Evolutionary conservation across 1,140 invertebrate species (phyloP).

Genomic region (Adoxophyes honmai): DNA sequence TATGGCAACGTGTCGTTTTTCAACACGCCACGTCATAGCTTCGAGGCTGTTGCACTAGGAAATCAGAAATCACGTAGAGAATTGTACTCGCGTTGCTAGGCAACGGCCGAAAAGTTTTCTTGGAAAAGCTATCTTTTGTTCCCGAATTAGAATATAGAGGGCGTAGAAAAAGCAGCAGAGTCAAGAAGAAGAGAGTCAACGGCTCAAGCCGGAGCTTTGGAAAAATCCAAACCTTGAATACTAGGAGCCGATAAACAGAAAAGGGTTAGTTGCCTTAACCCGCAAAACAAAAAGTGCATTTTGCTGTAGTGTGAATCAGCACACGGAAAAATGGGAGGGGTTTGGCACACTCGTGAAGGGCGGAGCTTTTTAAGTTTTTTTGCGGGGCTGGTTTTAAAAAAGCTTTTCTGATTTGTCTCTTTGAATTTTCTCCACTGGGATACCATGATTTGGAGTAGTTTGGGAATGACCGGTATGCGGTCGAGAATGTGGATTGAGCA

Average conservation of each 20-base stretch:
- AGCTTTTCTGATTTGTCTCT: constrained; percentile 55
- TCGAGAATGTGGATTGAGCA: constrained; percentile 24
- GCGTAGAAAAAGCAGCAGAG: constrained; percentile 10
- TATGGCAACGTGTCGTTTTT: constrained; percentile 20
- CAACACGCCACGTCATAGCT: constrained; percentile 34
- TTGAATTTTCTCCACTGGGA: constrained; percentile 71
- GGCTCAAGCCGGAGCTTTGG: constrained; percentile 29
- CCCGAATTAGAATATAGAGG: neutral
- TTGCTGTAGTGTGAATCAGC: constrained; percentile 21
- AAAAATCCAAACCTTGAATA: constrained; percentile 40
- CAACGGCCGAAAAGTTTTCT: neutral
- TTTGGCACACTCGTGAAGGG: constrained; percentile 20
- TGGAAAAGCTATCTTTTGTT: neutral
- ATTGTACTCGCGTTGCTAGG: constrained; percentile 6
- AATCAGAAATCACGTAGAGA: constrained; percentile 19
- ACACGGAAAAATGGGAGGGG: constrained; percentile 23
- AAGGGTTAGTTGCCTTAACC: neutral
- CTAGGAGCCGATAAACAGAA: constrained; percentile 38
- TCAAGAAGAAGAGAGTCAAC: neutral
- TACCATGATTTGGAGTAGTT: constrained; percentile 37
- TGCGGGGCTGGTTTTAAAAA: constrained; percentile 48
- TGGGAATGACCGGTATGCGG: constrained; percentile 52
- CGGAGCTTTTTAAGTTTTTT: constrained; percentile 44
- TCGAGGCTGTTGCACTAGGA: constrained; percentile 35
- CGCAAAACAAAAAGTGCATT: constrained; percentile 16